phyloP scores from a whole-genome alignment of 2,113 vertebrate genomes.

The Coracopsis vasa region DNA sequence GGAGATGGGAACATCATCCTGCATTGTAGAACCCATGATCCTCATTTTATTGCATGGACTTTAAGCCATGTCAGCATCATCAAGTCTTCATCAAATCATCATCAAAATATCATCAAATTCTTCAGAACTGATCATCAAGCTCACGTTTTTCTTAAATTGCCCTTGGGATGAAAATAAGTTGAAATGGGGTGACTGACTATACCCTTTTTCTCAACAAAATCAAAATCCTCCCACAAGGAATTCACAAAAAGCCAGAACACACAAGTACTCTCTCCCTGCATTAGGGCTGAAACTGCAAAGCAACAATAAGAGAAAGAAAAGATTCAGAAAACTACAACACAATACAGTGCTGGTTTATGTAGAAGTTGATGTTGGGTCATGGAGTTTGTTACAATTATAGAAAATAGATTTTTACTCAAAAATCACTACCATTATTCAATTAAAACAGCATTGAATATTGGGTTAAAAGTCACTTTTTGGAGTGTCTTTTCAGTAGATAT shows the following conservation, averaged over 20 bases:
- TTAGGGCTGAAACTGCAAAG: background rate
- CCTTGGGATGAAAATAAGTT: background rate
- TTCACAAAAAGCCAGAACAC: background rate
- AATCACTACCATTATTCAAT: background rate
- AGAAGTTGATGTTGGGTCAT: background rate
- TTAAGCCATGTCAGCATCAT: background rate
- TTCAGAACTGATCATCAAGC: background rate
- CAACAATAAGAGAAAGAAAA: background rate
- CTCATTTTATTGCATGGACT: background rate
- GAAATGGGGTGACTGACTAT: background rate
- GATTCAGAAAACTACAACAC: background rate
- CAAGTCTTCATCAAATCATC: background rate
- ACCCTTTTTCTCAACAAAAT: background rate
- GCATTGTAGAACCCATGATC: background rate
- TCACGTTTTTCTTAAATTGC: background rate
- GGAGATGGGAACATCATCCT: background rate
- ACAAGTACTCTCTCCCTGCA: background rate
- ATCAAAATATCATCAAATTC: background rate
- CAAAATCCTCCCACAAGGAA: background rate
- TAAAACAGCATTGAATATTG: background rate
- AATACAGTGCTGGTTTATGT: background rate
- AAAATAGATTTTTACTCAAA: background rate
- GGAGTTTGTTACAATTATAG: background rate
- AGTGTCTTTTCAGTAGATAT: background rate
- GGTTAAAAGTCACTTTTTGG: background rate